Base-by-base conservation (phyloP, 2,888 invertebrate species). In the Spatulosminthurus flaviceps region DNA sequence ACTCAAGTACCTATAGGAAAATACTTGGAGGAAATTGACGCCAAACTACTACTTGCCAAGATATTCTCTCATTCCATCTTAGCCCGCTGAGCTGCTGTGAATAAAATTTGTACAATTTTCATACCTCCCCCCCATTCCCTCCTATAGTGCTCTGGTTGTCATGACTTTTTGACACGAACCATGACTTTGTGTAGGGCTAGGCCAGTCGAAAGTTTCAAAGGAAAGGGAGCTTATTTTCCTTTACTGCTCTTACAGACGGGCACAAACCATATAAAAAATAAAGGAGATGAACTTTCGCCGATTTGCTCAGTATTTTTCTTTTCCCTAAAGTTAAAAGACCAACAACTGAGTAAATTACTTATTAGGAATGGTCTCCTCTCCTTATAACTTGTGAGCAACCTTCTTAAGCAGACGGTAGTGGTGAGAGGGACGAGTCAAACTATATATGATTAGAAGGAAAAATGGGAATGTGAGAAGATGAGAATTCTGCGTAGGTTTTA, bases 321-420 rank as follows among this genome's bases (percentile, higher is more conserved):
- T 21, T 21, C 43, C 51, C 22, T 72, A 72, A 43, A 51, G 16
- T 22, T 72, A 24, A 72, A 73, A 73, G 73, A 60, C 73, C 61
- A 60, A 73, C 61, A 73, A 73, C 61, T 73, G 29, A 1, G 73
- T 73, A 73, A 73, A 73, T 73, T 73, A 73, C 60, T 22, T 42
- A 13, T 71, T 24, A 24, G 29, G 71, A 28, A 66, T 24, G 28
- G 26, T 42, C 41, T 71, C 41, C 42, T 21, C 34, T 64, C 24
- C 19, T 64, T 43, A 43, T 13, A 43, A 19, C 61, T 64, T 64
- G 51, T n/a, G 22, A 64, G 51, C 21, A 64, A 66, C 26, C 26
- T 66, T 24, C 28, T 66, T 66, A 26, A 26, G 19, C 16, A 51
- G 21, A n/a, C n/a, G 34, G 5, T 34, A 34, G 34, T 34, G 4